A percentile compares a stretch with the other conserved stretches of the same genome.
These are phyloP conservation scores for Argynnis bischoffii DNA, from an alignment of 2,888 invertebrate species.

Conservation along the genomic window DNA sequence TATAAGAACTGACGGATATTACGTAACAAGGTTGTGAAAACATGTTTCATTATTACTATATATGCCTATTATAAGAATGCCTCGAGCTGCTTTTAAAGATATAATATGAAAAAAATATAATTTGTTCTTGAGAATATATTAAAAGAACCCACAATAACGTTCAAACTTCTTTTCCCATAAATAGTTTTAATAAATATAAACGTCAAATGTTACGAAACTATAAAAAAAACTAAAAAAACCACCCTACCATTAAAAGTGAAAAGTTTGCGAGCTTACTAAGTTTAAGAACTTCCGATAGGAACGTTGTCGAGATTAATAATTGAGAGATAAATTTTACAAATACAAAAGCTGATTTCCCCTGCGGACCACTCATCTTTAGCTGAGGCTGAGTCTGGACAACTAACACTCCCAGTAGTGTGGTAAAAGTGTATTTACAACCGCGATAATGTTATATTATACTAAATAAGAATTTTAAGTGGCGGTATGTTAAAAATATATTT, in stretches of 20 bases:
- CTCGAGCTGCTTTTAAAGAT: no score
- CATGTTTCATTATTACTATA: no score
- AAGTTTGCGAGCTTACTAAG: not conserved
- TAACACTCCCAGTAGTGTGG: conserved; percentile 2
- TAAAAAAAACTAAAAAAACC: not conserved
- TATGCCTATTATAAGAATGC: no score
- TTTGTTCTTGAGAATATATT: no score
- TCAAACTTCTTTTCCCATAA: not conserved
- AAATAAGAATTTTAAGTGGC: no score
- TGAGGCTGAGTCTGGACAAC: conserved; percentile 4
- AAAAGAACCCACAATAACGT: not conserved
- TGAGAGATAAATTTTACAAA: conserved; percentile 20
- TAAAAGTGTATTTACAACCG: conserved; percentile 2
- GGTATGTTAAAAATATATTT: no score
- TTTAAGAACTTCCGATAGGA: not conserved
- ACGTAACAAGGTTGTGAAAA: no score
- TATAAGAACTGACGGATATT: no score
- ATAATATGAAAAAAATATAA: no score
- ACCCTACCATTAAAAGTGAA: not conserved
- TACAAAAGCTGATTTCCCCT: conserved; percentile 25
- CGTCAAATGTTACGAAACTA: not conserved
- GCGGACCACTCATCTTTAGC: conserved; percentile 24
- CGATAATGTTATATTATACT: no score
- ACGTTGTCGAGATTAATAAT: conserved; percentile 20
- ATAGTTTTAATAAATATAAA: not conserved